Evolutionary conservation across 2,797 vertebrate genomes (phyloP).

Genomic region (Xenops minutus): DNA sequence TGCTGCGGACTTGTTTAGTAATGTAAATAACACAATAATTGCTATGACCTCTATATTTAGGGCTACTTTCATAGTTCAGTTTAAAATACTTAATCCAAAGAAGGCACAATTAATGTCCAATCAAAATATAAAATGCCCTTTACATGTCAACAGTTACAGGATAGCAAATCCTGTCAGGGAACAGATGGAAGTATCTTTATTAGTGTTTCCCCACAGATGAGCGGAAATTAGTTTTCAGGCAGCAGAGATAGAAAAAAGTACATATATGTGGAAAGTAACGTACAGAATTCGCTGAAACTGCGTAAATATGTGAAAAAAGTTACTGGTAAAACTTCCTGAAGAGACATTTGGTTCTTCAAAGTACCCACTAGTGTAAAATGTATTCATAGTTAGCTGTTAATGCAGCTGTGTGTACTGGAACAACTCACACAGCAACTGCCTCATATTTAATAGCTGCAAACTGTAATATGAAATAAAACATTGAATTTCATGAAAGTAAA

Average conservation of each 20-base stretch:
- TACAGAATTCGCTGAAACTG: background rate
- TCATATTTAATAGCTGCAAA: slow-evolving; percentile 57
- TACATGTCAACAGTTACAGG: slow-evolving; percentile 42
- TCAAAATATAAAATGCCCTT: slow-evolving; percentile 63
- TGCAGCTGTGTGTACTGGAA: slow-evolving; percentile 66
- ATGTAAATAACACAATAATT: slow-evolving; percentile 67
- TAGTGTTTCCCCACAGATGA: slow-evolving; percentile 39
- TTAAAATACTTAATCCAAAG: slow-evolving; percentile 64
- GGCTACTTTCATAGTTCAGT: slow-evolving; percentile 42
- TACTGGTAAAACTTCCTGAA: slow-evolving; percentile 39
- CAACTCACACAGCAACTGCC: slow-evolving; percentile 53
- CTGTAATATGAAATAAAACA: slow-evolving; percentile 61
- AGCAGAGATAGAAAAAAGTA: background rate
- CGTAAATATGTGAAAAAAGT: slow-evolving; percentile 9
- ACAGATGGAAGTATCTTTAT: slow-evolving; percentile 55
- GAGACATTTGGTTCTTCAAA: slow-evolving; percentile 56
- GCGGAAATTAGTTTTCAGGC: slow-evolving; percentile 49
- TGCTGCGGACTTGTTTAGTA: slow-evolving; percentile 52
- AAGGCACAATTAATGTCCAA: slow-evolving; percentile 57
- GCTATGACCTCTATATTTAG: slow-evolving; percentile 52
- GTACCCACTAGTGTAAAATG: slow-evolving; percentile 25
- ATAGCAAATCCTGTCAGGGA: slow-evolving; percentile 16
- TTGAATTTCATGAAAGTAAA: slow-evolving; percentile 28
- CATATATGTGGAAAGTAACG: slow-evolving; percentile 15
- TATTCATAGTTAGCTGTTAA: slow-evolving; percentile 62